Base-by-base conservation (phyloP, 2,113 vertebrate genomes). In the Notothenia rossii region DNA sequence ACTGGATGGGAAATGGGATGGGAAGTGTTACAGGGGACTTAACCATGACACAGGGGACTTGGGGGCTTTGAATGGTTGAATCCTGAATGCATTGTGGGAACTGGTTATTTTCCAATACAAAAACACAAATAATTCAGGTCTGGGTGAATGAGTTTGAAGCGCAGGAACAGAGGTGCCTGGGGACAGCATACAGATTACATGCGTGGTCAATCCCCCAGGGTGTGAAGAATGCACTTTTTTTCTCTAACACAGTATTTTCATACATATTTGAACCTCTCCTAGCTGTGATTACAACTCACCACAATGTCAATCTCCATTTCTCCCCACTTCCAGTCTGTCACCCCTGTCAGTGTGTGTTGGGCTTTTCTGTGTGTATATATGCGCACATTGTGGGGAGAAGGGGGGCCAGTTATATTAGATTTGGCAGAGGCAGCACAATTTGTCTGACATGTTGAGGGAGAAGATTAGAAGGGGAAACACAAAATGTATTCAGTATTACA, bases 401-500 rank as follows among this genome's bases (percentile, higher is more conserved):
- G 69, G 62, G 82, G 68, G 55, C 58, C 46, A 79, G 80, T 81
- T 92, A 71, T 91, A 92, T 93, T 91, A 93, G 90, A 93, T 93
- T 92, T 94, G 88, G 88, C 82, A 79, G 79, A 86, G 79, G 89
- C 92, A 86, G 90, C 90, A 92, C 88, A 92, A 93, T 93, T 93
- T 92, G 86, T 91, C 82, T 90, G 92, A 92, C 88, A 90, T 91
- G 88, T 91, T 93, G 92, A 92, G 86, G 88, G 72, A 92, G 83
- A 92, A 94, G 93, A 94, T 94, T 94, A 92, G 86, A 93, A 55
- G 72, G 72, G 80, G 87, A 83, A 89, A 91, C 87, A 89, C 86
- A 86, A 88, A 93, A 93, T 92, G 88, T 89, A 93, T 93, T 93
- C 92, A 88, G 85, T 81, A 91, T 93, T 91, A 91, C 88, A 84